Conservation (phyloP, 2,113 vertebrate genomes). For the Ceyx melanurus region DNA sequence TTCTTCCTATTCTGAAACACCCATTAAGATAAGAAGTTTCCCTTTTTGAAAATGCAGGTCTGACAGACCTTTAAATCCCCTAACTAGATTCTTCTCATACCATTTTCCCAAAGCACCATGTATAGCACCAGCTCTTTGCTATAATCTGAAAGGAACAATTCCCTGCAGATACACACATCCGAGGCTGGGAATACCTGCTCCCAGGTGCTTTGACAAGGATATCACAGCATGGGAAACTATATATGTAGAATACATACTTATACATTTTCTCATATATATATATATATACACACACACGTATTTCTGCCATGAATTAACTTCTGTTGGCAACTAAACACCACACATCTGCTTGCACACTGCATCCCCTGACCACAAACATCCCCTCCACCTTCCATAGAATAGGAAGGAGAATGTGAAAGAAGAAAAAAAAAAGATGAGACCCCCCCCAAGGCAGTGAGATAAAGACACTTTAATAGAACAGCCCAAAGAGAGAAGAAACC, state of each 20-base stretch:
- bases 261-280: not conserved
- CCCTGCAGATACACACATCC: not conserved
- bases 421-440: no score
- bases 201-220: not conserved
- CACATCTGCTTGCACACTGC: no score
- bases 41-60: not conserved
- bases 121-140: not conserved
- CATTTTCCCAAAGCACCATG: not conserved
- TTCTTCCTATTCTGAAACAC: not conserved
- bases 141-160: not conserved
- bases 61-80: constrained; percentile 24
- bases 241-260: no score
- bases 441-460: no score
- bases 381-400: no score
- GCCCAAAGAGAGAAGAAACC: no score
- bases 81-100: not conserved
- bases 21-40: not conserved
- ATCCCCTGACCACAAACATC: no score
- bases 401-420: no score
- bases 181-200: not conserved
- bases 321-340: no score
- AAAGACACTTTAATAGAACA: no score
- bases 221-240: not conserved
- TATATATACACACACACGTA: not conserved
- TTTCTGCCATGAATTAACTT: not conserved